phyloP scores from a whole-genome alignment of 2,797 vertebrate species.

The Melanogrammus aeglefinus region DNA sequence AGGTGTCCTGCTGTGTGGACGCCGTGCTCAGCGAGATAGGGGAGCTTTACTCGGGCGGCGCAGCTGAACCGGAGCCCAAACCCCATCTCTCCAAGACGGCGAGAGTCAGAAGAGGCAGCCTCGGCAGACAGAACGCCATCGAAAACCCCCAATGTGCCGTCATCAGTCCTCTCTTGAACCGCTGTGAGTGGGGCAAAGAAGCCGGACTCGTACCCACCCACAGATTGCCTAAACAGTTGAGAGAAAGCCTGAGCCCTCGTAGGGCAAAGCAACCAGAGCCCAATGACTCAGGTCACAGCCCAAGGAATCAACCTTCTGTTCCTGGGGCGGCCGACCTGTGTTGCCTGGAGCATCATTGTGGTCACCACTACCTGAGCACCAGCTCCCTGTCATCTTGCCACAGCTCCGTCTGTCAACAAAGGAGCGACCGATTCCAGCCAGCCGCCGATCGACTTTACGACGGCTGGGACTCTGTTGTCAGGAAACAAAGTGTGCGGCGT shows the following conservation, averaged over 20 bases:
- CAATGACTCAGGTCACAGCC: conserved; percentile 36
- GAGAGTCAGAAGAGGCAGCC: conserved; percentile 51
- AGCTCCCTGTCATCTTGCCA: conserved; percentile 68
- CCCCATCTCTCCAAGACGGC: conserved; percentile 43
- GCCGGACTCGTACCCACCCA: conserved; percentile 49
- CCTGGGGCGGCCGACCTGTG: conserved; percentile 30
- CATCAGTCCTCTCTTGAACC: conserved; percentile 70
- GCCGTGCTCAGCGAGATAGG: conserved; percentile 79
- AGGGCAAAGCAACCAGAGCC: conserved; percentile 29
- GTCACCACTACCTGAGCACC: conserved; percentile 61
- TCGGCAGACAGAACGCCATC: conserved; percentile 64
- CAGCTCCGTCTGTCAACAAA: conserved; percentile 57
- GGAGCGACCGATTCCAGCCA: conserved; percentile 32
- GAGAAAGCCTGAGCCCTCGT: conserved; percentile 17
- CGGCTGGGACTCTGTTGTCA: conserved; percentile 52
- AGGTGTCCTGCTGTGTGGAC: conserved; percentile 80
- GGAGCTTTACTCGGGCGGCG: conserved; percentile 69
- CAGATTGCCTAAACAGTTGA: conserved; percentile 39
- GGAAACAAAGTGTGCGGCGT: conserved; percentile 57
- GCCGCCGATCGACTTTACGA: conserved; percentile 27
- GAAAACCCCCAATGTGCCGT: conserved; percentile 59
- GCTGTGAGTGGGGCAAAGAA: conserved; percentile 72
- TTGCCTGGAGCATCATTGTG: conserved; percentile 44
- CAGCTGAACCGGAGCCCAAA: conserved; percentile 49
- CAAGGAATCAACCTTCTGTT: conserved; percentile 22